Percentiles rank a stretch among this genome's conserved stretches.
phyloP scores from a whole-genome alignment of 2,113 vertebrate species.

The Hippocampus guttulatus region DNA sequence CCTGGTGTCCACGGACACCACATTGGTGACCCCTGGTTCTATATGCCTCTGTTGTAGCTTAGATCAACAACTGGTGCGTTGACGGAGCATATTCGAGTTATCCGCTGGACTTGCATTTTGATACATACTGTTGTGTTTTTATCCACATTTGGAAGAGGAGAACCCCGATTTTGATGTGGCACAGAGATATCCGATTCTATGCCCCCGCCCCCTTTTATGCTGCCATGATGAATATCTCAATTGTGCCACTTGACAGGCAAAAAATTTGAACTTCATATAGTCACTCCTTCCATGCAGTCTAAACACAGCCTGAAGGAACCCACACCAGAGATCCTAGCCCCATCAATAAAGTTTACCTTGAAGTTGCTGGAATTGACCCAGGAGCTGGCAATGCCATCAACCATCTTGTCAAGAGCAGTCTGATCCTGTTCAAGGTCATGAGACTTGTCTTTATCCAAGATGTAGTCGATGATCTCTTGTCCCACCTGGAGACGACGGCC shows the following conservation, averaged over 20 bases:
- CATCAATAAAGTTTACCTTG: conserved; percentile 77
- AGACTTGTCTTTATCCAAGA: conserved; percentile 89
- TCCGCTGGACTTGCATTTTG: not conserved
- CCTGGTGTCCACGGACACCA: too few species aligned
- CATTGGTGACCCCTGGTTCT: too few species aligned
- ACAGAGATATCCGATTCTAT: not conserved
- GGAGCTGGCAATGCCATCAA: conserved; percentile 90
- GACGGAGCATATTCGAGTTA: too few species aligned
- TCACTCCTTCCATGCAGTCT: not conserved
- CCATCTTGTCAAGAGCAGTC: conserved; percentile 93
- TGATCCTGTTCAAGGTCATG: conserved; percentile 94
- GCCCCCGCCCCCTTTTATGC: not conserved
- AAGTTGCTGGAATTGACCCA: conserved; percentile 99
- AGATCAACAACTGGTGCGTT: too few species aligned
- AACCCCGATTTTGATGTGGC: not conserved
- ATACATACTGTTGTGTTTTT: not conserved
- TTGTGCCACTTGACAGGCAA: not conserved
- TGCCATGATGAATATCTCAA: not conserved
- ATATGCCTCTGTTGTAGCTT: too few species aligned
- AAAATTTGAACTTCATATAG: not conserved
- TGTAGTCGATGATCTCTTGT: conserved; percentile 92
- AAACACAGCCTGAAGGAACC: not conserved
- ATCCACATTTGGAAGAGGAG: not conserved
- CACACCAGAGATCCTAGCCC: not conserved
- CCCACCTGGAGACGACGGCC: conserved; percentile 92